Percentiles rank a stretch among this genome's conserved stretches.
Evolutionary conservation across 1,140 invertebrate genomes (phyloP).

Genomic region (Phymastichus coffea): DNA sequence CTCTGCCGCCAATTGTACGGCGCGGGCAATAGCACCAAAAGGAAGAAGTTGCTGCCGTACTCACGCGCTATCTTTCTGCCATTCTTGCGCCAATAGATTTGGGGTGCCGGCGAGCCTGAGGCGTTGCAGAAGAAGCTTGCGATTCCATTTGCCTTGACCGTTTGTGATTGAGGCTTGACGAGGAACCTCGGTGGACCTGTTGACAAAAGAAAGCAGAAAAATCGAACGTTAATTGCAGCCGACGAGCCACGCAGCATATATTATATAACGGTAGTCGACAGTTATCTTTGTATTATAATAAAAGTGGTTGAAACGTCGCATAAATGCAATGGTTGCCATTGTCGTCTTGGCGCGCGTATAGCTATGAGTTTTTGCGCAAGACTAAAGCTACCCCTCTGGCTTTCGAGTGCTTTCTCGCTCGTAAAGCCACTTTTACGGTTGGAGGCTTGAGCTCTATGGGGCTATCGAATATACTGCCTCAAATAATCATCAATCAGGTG

Average conservation of each 20-base stretch:
- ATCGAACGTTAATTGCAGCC: slow-evolving; percentile 8
- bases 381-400: too few species aligned
- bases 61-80: slow-evolving; percentile 80
- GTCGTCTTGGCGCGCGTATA: slow-evolving; percentile 25
- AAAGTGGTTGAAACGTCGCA: too few species aligned
- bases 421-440: slow-evolving; percentile 26
- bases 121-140: slow-evolving; percentile 95
- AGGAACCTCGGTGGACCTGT: slow-evolving; percentile 91
- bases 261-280: too few species aligned
- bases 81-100: slow-evolving; percentile 90
- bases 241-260: too few species aligned
- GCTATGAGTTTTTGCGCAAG: slow-evolving; percentile 21
- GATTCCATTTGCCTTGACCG: slow-evolving; percentile 85
- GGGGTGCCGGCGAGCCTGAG: slow-evolving; percentile 82
- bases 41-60: too few species aligned
- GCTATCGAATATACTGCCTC: slow-evolving; percentile 13
- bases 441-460: not conserved
- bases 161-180: slow-evolving; percentile 80
- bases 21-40: too few species aligned
- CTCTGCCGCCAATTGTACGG: too few species aligned
- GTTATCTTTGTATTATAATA: too few species aligned
- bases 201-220: slow-evolving; percentile 3
- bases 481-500: slow-evolving; percentile 18
- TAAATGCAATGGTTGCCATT: too few species aligned
- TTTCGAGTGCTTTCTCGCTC: slow-evolving; percentile 21